Conservation (phyloP, 2,113 vertebrate genomes). For the Cebus imitator region DNA sequence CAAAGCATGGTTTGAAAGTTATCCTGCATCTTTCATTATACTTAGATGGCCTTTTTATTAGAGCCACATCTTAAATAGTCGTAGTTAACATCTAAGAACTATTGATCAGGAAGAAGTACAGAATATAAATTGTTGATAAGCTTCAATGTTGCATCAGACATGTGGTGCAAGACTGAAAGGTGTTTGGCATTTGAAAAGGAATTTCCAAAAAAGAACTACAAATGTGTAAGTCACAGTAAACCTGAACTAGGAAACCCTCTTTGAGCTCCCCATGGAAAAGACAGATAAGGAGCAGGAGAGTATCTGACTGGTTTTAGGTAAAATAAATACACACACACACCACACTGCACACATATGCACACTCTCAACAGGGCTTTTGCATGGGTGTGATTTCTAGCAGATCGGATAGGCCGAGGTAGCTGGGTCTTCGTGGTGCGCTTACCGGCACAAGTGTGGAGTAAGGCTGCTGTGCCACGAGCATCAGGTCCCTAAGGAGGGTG, state of each 20-base stretch:
- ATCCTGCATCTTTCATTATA: not conserved
- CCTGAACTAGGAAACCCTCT: not conserved
- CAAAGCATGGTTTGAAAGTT: not conserved
- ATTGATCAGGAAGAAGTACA: slow-evolving; percentile 13
- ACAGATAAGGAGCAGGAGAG: not conserved
- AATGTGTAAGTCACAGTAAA: not conserved
- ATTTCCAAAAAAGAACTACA: not conserved
- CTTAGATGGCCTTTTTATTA: not conserved
- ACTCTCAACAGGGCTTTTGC: not conserved
- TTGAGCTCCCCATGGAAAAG: not conserved
- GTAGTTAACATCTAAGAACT: not conserved
- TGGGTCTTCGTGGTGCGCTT: slow-evolving; percentile 66
- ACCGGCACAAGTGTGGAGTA: slow-evolving; percentile 84
- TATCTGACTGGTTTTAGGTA: too few relatives aligned
- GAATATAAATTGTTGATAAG: slow-evolving; percentile 35
- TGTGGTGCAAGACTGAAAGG: not conserved
- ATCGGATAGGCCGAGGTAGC: not conserved
- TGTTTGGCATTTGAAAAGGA: not conserved
- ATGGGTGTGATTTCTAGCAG: accelerated
- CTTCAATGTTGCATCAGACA: not conserved
- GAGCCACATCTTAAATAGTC: not conserved
- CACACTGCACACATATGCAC: not conserved
- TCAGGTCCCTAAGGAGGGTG: slow-evolving; percentile 85
- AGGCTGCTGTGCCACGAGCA: slow-evolving; percentile 74
- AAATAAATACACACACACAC: not conserved